phyloP scores from a whole-genome alignment of 2,113 vertebrate species.

The Aegithalos caudatus region DNA sequence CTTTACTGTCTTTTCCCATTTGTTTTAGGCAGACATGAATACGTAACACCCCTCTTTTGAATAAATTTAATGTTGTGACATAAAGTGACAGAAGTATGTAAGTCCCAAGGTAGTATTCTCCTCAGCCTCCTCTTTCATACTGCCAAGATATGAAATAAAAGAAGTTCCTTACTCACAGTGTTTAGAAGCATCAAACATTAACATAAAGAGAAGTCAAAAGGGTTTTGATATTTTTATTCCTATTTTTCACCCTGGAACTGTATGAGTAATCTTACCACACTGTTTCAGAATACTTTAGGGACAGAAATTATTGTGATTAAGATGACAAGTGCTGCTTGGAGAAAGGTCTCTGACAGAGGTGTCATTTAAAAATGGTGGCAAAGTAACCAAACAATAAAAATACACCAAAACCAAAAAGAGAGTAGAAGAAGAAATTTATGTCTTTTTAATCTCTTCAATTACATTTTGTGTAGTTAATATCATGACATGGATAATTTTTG shows the following conservation, averaged over 20 bases:
- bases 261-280: neutral
- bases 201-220: neutral
- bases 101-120: neutral
- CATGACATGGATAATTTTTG: neutral
- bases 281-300: neutral
- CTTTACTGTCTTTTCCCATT: neutral
- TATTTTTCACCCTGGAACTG: neutral
- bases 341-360: neutral
- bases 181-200: neutral
- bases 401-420: neutral
- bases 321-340: neutral
- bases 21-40: neutral
- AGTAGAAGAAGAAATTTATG: neutral
- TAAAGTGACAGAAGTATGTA: neutral
- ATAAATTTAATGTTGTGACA: conserved; percentile 8
- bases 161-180: neutral
- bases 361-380: neutral
- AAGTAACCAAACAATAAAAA: neutral
- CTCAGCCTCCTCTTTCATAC: neutral
- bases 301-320: neutral
- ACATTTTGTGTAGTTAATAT: neutral
- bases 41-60: neutral
- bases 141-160: neutral
- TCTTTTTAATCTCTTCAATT: neutral
- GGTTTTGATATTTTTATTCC: neutral